These are phyloP conservation scores for Etheostoma cragini DNA, from an alignment of 2,113 vertebrate species.

Conservation along the genomic window DNA sequence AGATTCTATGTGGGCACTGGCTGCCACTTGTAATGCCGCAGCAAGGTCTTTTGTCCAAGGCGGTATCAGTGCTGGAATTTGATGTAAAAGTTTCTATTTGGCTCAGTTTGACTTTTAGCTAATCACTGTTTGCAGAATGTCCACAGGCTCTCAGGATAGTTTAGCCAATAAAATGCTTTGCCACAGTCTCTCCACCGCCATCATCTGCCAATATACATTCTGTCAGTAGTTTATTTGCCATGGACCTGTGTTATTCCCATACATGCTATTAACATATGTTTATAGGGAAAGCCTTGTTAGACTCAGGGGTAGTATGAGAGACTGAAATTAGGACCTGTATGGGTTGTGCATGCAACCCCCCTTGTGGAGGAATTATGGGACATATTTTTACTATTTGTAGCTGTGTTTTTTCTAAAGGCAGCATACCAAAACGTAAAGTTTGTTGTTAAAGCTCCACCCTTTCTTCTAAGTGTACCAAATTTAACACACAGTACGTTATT, in stretches of 20 bases:
- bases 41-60: slow-evolving; percentile 28
- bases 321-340: not conserved
- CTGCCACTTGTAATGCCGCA: slow-evolving; percentile 40
- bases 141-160: not conserved
- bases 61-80: slow-evolving; percentile 5
- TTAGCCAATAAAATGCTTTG: slow-evolving; percentile 13
- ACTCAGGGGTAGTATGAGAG: not conserved
- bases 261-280: no score
- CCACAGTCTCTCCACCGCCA: not conserved
- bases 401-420: no score
- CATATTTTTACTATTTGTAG: not conserved
- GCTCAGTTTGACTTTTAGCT: slow-evolving; percentile 37
- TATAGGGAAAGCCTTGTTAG: not conserved
- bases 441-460: no score
- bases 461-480: no score
- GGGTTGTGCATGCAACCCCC: not conserved
- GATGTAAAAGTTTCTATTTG: slow-evolving; percentile 39
- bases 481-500: no score
- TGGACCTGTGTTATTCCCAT: not conserved
- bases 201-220: not conserved
- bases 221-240: not conserved
- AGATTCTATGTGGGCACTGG: slow-evolving; percentile 35
- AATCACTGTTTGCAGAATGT: slow-evolving; percentile 38
- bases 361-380: not conserved
- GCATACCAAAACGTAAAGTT: no score